Evolutionary conservation across 1,140 invertebrate species (phyloP), one percentile per base, ranked within the genome.

Genomic region (Manduca sexta): DNA sequence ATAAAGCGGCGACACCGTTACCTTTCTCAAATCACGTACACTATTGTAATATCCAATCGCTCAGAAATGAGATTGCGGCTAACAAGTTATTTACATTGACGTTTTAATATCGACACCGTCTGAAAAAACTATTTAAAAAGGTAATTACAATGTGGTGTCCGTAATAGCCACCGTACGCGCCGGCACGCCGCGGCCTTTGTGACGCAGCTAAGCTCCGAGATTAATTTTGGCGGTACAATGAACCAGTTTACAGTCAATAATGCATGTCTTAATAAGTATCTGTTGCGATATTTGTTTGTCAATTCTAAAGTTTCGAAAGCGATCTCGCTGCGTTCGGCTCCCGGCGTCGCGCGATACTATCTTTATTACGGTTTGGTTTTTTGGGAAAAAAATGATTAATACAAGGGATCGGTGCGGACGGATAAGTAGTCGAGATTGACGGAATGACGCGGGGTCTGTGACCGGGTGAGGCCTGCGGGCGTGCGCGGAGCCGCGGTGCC

Each of bases 31-130:
- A 81, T 80, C 81, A 84, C 81, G 81, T 84, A 81, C 81, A 83
- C 81, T 83, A 84, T 84, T 84, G 81, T 84, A 80, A 84, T 82
- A 81, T 84, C 76, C 80, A 84, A 84, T 84, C 74, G 75, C 64
- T 66, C 68, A 78, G 81, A 83, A 84, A 84, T 84, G 81, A 84
- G 81, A 84, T 84, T 81, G 81, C 81, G 75, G 79, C 81, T 84
- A 84, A 84, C 81, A 83, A 85, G 81, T 85, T 85, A 85, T 83
- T 85, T 85, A 85, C 81, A 78, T 85, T 85, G 81, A 85, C 81
- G 81, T 85, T 85, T 83, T 83, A 85, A 85, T 85, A 81, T 81
- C 75, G 67, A 72, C 65, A 69, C 54, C 57, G 64, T 39, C 55
- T 73, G 72, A 76, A 74, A 80, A 84, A 85, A 83, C 81, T 83